Base-by-base conservation (phyloP, 2,113 vertebrate species). In the Phrynocephalus versicolor region DNA sequence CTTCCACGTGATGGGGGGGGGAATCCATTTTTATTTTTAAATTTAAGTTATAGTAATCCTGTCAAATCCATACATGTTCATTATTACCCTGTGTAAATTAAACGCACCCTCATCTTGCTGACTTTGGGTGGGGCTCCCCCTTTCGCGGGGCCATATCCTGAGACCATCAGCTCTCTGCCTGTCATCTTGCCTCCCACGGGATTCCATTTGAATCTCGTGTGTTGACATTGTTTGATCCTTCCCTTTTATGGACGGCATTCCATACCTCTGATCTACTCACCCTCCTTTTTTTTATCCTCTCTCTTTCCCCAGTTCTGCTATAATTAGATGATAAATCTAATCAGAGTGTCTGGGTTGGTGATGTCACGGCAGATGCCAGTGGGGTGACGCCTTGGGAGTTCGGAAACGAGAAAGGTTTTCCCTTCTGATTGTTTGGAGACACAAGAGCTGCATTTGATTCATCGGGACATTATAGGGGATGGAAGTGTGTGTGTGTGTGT, bases 191-290 rank as follows among this genome's bases (percentile, higher is more conserved):
- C 84, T 60, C 84, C n/a, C 70, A 27, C 58, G 25, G 77, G 78
- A 86, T 86, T 81, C 78, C 78, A n/a, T 55, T 37, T 55, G 58
- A 30, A 81, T 45, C 70, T 41, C 14, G 16, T 25, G 39, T 7
- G 19, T 39, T 73, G 57, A 41, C 7, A n/a, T 37, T 39, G 27
- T 86, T 86, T 19, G 70, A 86, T 86, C 58, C 33, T 80, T 41
- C 65, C 84, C 84, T 81, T 86, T 74, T 86, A 86, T 81, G 84
- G 84, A n/a, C 33, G 27, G 70, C 84, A 86, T 86, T 86, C 84
- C 84, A 86, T 74, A 64, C 69, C 84, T 74, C 58, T 81, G 84
- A 86, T 81, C 84, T 30, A 57, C 69, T 69, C 45, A 5, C 45
- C 45, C 45, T 10, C 45, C 33, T 45, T 80, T 70, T 57, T 81